phyloP scores from a whole-genome alignment of 2,113 vertebrate genomes.

The Thalassarche chlororhynchos region DNA sequence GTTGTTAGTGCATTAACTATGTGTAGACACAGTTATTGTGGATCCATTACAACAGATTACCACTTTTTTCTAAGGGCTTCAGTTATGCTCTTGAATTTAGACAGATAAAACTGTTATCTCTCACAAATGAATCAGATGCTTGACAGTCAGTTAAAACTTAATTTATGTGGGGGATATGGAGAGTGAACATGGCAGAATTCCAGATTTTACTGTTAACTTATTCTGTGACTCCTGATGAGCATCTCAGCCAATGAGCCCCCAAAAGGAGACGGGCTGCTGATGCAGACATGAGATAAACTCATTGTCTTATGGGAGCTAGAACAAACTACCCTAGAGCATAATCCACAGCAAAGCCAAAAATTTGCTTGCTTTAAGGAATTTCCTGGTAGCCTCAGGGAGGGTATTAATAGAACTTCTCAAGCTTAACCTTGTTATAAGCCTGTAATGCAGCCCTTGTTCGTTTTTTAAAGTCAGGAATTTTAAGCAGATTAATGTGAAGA shows the following conservation, averaged over 20 bases:
- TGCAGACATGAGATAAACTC: conserved; percentile 62
- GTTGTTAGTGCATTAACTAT: neutral
- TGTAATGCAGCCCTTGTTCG: conserved; percentile 32
- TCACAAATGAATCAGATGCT: conserved; percentile 58
- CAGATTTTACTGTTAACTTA: conserved; percentile 53
- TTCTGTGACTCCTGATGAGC: conserved; percentile 49
- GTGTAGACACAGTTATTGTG: neutral
- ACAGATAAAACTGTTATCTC: conserved; percentile 51
- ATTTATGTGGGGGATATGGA: conserved; percentile 50
- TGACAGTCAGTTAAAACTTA: conserved; percentile 71
- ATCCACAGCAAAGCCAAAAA: conserved; percentile 43
- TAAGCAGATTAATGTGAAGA: conserved; percentile 65
- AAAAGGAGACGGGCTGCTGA: conserved; percentile 17
- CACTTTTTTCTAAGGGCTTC: neutral
- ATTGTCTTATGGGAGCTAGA: conserved; percentile 7
- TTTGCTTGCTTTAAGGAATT: conserved; percentile 64
- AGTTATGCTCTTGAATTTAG: conserved; percentile 27
- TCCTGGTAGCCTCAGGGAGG: conserved; percentile 51
- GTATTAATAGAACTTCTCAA: conserved; percentile 67
- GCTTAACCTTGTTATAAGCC: conserved; percentile 63
- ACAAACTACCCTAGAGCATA: conserved; percentile 35
- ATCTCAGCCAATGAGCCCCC: neutral
- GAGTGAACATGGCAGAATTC: conserved; percentile 43
- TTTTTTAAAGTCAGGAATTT: conserved; percentile 70
- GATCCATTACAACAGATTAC: conserved; percentile 7